phyloP scores from a whole-genome alignment of 2,113 vertebrate genomes.

The Desmodus rotundus region DNA sequence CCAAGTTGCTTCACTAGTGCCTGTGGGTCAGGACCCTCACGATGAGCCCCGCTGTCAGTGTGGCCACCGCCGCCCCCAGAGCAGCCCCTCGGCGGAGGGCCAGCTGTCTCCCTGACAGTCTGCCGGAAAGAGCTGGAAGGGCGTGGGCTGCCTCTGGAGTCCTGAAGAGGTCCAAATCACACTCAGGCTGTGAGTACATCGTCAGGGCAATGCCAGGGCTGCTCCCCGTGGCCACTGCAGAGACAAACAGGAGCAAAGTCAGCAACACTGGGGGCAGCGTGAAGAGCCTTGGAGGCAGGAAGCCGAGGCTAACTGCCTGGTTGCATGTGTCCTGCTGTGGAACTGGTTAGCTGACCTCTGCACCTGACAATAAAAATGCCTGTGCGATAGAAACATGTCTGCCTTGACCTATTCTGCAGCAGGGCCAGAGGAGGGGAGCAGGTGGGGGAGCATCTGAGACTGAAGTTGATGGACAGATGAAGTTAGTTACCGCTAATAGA shows the following conservation, averaged over 20 bases:
- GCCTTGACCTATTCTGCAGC: not conserved
- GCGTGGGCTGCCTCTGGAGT: accelerated
- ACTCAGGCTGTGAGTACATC: not conserved
- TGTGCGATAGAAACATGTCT: not conserved
- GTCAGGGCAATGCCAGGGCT: constrained; percentile 14
- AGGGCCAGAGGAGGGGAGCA: not conserved
- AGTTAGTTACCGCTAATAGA: not conserved
- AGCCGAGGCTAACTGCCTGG: accelerated
- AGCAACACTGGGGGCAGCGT: accelerated
- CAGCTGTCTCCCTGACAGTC: constrained; percentile 29
- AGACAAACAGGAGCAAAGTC: not conserved
- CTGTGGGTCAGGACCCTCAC: constrained; percentile 41
- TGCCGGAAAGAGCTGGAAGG: accelerated
- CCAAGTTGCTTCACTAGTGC: not conserved
- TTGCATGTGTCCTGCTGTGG: accelerated
- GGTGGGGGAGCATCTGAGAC: not conserved
- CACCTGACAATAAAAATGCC: not conserved
- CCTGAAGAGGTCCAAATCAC: not conserved
- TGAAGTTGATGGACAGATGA: not conserved
- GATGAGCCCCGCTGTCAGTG: not conserved
- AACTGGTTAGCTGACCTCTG: not conserved
- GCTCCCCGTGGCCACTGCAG: constrained; percentile 44
- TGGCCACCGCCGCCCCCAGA: accelerated
- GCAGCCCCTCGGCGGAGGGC: constrained; percentile 43
- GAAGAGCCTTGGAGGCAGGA: not conserved